Percentiles rank a stretch among this genome's conserved stretches.
Conservation (phyloP, 2,888 invertebrate species). For the Adelphocoris suturalis region DNA sequence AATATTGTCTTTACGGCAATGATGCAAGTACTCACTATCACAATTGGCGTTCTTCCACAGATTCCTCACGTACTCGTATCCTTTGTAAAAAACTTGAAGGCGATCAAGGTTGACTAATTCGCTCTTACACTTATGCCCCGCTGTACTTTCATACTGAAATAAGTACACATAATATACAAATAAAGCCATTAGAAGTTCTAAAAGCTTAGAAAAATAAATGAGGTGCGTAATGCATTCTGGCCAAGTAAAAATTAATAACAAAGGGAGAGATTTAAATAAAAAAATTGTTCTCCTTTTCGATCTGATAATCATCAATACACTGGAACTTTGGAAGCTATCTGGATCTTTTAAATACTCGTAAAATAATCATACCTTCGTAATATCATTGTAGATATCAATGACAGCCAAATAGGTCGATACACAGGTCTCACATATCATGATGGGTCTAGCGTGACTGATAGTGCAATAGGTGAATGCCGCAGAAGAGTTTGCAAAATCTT, state of each 20-base stretch:
- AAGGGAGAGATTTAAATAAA: too few species aligned
- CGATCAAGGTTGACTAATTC: constrained; percentile 83
- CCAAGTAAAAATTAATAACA: too few species aligned
- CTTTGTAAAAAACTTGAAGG: constrained; percentile 82
- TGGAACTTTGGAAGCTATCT: not conserved
- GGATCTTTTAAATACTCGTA: not conserved
- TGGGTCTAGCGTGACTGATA: constrained; percentile 82
- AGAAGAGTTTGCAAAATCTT: constrained; percentile 81
- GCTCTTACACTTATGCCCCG: constrained; percentile 81
- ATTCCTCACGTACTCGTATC: constrained; percentile 81
- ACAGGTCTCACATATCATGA: constrained; percentile 83
- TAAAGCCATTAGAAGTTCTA: not conserved
- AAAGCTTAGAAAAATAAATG: too few species aligned
- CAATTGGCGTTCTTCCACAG: constrained; percentile 84
- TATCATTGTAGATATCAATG: constrained; percentile 80
- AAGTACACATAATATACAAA: constrained; percentile 1
- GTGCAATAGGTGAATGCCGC: constrained; percentile 83
- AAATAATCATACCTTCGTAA: constrained; percentile 76
- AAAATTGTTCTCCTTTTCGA: too few species aligned
- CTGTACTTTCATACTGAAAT: constrained; percentile 78
- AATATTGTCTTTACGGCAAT: not conserved
- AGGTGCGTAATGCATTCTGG: too few species aligned
- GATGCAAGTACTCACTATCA: constrained; percentile 80
- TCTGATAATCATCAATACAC: too few species aligned
- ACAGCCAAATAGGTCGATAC: constrained; percentile 81